phyloP scores from a whole-genome alignment of 2,888 invertebrate genomes.

The Agrenia bidenticulata region DNA sequence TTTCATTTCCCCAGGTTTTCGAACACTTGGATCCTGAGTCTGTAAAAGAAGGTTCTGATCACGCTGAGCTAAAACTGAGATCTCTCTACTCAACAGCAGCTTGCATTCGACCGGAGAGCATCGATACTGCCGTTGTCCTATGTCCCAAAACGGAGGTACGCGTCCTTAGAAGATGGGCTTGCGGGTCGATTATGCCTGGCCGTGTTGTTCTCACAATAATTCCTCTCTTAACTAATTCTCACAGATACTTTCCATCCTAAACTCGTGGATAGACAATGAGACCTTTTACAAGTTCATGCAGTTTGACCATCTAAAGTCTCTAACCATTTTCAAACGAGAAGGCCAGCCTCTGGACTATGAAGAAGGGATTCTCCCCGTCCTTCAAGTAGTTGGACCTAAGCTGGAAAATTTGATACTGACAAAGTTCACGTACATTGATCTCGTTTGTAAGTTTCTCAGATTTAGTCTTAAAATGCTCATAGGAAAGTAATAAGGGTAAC shows the following conservation, averaged over 20 bases:
- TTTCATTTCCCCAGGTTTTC: conserved; percentile 40
- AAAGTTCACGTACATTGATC: conserved; percentile 54
- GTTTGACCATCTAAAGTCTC: conserved; percentile 47
- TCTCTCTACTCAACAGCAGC: conserved; percentile 53
- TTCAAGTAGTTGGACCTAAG: conserved; percentile 54
- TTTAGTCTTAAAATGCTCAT: too few species aligned
- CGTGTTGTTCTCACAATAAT: neutral
- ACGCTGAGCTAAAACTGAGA: conserved; percentile 46
- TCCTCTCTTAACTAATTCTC: neutral
- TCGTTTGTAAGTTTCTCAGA: conserved; percentile 54
- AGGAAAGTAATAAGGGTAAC: too few species aligned
- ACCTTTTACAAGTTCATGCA: conserved; percentile 54
- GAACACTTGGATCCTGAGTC: conserved; percentile 49
- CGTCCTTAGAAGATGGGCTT: neutral
- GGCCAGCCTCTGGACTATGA: conserved; percentile 55
- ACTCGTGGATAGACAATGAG: conserved; percentile 54
- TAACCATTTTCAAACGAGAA: conserved; percentile 53
- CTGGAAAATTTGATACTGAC: conserved; percentile 55
- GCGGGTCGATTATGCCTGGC: neutral
- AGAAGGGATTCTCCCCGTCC: conserved; percentile 55
- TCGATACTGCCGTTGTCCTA: conserved; percentile 52
- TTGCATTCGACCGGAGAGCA: conserved; percentile 50
- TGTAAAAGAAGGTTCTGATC: conserved; percentile 15
- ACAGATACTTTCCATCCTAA: conserved; percentile 53
- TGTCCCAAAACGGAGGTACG: conserved; percentile 52